Percentiles rank a stretch among this genome's conserved stretches.
Evolutionary conservation across 2,113 vertebrate genomes (phyloP).

Genomic region (human (Homo sapiens)): GRCh38 chr5:65111001-65111500

Average conservation of each 20-base stretch:
- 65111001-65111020: not conserved
- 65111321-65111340: not conserved
- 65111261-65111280: not conserved
- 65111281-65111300: not conserved
- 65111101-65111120: not conserved
- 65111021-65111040: not conserved
- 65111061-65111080: not conserved
- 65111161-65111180: not conserved
- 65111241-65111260: not conserved
- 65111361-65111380: not conserved
- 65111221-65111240: not conserved
- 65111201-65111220: not conserved
- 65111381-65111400: not conserved
- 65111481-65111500: not conserved
- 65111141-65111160: not conserved
- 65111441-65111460: not conserved
- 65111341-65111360: not conserved
- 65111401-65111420: not conserved
- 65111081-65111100: not conserved
- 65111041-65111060: not conserved
- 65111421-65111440: not conserved
- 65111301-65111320: not conserved
- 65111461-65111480: not conserved
- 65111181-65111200: not conserved
- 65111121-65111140: not conserved